Evolutionary conservation across 2,797 vertebrate species (phyloP).

Genomic region (Leptoclinus maculatus): DNA sequence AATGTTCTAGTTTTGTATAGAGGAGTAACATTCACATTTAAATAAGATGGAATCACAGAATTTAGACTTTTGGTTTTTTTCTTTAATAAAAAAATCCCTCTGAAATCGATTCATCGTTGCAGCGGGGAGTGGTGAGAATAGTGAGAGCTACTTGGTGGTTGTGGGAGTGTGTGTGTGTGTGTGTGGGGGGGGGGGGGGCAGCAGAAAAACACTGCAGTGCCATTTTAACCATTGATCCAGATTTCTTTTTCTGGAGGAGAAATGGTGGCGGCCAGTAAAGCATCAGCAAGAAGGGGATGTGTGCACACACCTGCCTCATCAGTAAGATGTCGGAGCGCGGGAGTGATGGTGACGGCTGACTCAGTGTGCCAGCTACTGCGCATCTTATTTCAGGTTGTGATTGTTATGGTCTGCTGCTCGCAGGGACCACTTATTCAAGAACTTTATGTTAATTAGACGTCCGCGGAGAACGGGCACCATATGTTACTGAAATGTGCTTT

Average conservation of each 20-base stretch:
- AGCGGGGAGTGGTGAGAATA: neutral
- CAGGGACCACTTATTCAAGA: constrained; percentile 62
- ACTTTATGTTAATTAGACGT: constrained; percentile 67
- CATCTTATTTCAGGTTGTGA: constrained; percentile 59
- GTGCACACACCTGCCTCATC: constrained; percentile 34
- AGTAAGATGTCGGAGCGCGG: constrained; percentile 50
- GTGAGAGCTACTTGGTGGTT: neutral
- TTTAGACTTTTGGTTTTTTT: neutral
- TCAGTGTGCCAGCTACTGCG: constrained; percentile 44
- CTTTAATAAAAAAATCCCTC: neutral
- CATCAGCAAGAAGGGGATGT: constrained; percentile 20
- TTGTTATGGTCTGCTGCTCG: constrained; percentile 56
- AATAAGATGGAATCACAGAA: neutral
- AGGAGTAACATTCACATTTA: neutral
- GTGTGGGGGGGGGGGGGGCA: neutral
- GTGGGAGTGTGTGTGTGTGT: neutral
- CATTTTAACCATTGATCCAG: constrained; percentile 36
- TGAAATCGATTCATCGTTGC: neutral
- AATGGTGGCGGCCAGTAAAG: constrained; percentile 10
- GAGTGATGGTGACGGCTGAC: constrained; percentile 49
- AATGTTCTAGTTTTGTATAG: neutral
- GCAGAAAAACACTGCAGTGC: constrained; percentile 34
- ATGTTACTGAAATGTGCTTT: constrained; percentile 59
- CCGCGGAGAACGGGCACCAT: constrained; percentile 69
- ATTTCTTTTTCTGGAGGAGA: constrained; percentile 29